phyloP scores from a whole-genome alignment of 2,113 vertebrate genomes.

The Theristicus caerulescens region DNA sequence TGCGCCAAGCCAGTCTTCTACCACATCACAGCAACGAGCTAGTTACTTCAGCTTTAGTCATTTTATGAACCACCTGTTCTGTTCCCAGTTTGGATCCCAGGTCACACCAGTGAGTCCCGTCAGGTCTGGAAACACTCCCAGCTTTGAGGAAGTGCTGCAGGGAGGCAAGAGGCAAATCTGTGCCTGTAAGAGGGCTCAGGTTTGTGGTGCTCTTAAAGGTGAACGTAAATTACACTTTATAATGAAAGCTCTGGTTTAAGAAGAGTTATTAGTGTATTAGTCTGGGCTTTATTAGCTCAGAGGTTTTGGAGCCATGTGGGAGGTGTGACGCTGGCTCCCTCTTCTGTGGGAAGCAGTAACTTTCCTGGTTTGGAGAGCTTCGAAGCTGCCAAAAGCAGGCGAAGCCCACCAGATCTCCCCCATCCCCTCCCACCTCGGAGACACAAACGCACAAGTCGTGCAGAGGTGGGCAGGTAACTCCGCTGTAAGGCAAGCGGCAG shows the following conservation, averaged over 20 bases:
- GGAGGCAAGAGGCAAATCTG: not conserved
- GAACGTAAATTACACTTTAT: slow-evolving; percentile 33
- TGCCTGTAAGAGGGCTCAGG: not conserved
- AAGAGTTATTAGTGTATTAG: slow-evolving; percentile 17
- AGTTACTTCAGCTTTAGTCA: not conserved
- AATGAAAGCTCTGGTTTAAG: slow-evolving; percentile 55
- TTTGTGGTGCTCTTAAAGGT: not conserved
- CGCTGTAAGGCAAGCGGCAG: not conserved
- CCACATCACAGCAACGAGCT: not conserved
- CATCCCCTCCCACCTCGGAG: not conserved
- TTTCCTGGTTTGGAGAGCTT: not conserved
- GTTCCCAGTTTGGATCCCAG: slow-evolving; percentile 17
- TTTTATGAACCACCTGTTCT: not conserved
- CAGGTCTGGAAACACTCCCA: not conserved
- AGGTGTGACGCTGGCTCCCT: slow-evolving; percentile 66
- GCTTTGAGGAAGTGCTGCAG: not conserved
- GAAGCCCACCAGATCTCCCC: not conserved
- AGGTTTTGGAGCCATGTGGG: not conserved
- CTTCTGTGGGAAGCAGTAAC: slow-evolving; percentile 61
- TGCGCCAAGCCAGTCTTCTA: not conserved
- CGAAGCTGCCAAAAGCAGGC: fast-evolving
- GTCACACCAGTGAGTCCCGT: not conserved
- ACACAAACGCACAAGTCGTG: fast-evolving
- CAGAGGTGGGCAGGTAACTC: fast-evolving
- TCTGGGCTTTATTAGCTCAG: not conserved